Evolutionary conservation across 1,140 invertebrate genomes (phyloP).

Genomic region (Chrysopa pallens): DNA sequence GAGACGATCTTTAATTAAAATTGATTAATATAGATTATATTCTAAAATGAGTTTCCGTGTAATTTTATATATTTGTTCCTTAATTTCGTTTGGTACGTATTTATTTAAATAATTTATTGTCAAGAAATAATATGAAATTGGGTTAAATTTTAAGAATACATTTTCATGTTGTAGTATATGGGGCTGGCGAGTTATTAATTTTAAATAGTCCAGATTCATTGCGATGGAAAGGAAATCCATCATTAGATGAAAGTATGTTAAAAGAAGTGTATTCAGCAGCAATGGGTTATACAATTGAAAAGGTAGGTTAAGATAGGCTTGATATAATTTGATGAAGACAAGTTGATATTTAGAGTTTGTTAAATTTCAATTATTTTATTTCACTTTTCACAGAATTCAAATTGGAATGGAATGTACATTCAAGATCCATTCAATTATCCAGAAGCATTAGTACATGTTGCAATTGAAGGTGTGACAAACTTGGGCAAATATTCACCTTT

Average conservation of each 20-base stretch:
- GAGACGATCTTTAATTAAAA: too few species aligned
- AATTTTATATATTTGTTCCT: too few species aligned
- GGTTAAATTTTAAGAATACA: too few species aligned
- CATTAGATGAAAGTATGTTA: conserved; percentile 37
- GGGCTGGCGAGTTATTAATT: conserved; percentile 44
- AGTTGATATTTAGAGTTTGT: neutral
- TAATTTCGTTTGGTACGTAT: too few species aligned
- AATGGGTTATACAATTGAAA: conserved; percentile 45
- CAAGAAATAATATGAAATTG: too few species aligned
- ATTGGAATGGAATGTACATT: conserved; percentile 52
- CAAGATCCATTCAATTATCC: conserved; percentile 57
- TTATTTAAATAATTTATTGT: too few species aligned
- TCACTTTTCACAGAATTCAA: conserved; percentile 33
- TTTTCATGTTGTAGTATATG: conserved; percentile 31
- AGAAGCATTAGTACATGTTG: conserved; percentile 54
- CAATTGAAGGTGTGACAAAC: conserved; percentile 46
- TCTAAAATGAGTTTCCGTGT: too few species aligned
- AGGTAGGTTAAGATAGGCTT: conserved; percentile 21
- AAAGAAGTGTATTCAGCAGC: conserved; percentile 54
- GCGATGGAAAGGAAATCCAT: conserved; percentile 39
- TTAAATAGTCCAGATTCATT: conserved; percentile 44
- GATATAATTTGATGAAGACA: too few species aligned
- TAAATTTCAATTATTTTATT: conserved; percentile 4
- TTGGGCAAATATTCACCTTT: conserved; percentile 17
- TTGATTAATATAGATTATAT: too few species aligned